Conservation (phyloP, 2,888 invertebrate genomes). For the Lasioglossum vierecki region DNA sequence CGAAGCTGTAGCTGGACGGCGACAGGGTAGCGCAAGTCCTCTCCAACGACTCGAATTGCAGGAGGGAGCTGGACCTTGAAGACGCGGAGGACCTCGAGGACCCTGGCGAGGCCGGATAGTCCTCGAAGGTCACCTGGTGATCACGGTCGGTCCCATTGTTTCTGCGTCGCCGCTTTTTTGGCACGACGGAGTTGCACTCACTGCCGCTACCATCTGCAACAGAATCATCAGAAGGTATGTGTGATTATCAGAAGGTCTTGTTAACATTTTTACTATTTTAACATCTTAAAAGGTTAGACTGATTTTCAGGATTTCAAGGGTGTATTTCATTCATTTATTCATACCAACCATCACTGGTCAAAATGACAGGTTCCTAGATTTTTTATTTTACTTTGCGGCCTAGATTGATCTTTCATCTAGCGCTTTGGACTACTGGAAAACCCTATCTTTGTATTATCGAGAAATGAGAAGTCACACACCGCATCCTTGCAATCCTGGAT, state of each 20-base stretch:
- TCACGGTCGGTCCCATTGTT: conserved; percentile 79
- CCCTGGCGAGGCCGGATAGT: conserved; percentile 79
- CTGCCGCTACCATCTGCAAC: conserved; percentile 82
- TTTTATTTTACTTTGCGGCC: too few species aligned
- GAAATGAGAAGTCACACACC: too few species aligned
- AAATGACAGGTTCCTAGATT: too few species aligned
- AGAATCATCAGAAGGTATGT: not conserved
- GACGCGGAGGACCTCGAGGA: conserved; percentile 86
- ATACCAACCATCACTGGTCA: too few species aligned
- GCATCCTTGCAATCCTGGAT: too few species aligned
- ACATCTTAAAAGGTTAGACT: too few species aligned
- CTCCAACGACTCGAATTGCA: conserved; percentile 94
- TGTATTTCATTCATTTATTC: too few species aligned
- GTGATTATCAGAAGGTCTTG: not conserved
- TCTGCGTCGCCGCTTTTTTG: conserved; percentile 82
- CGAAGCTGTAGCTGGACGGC: conserved; percentile 85
- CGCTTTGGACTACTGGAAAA: too few species aligned
- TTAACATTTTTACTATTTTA: not conserved
- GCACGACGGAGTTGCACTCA: conserved; percentile 84
- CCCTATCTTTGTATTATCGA: too few species aligned
- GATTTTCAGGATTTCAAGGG: too few species aligned
- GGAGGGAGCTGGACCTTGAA: conserved; percentile 91
- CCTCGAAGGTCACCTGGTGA: conserved; percentile 65
- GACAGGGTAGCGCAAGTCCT: conserved; percentile 87
- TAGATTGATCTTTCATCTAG: too few species aligned